Percentiles rank a stretch among this genome's conserved stretches.
Conservation (phyloP, 2,797 vertebrate species). For the Esox lucius region DNA sequence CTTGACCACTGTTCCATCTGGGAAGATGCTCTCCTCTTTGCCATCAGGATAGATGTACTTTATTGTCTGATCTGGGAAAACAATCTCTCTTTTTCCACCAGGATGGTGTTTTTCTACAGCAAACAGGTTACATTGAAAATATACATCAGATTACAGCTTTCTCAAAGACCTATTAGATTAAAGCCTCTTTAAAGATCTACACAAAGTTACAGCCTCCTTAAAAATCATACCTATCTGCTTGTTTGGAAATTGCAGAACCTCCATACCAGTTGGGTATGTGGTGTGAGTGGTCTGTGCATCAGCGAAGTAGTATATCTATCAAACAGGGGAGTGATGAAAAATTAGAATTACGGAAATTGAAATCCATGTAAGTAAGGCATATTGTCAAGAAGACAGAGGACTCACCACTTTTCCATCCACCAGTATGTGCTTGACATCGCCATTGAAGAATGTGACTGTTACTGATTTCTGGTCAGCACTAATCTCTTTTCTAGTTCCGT, state of each 20-base stretch:
- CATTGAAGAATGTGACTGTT: conserved; percentile 65
- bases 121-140: neutral
- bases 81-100: conserved; percentile 69
- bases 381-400: conserved; percentile 10
- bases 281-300: conserved; percentile 67
- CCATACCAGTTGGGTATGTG: conserved; percentile 66
- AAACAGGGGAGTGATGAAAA: neutral
- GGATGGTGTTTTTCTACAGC: conserved; percentile 74
- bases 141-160: neutral
- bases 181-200: too few relatives aligned
- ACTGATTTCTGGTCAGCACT: conserved; percentile 60
- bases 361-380: neutral
- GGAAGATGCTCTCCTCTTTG: conserved; percentile 72
- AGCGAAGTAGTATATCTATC: conserved; percentile 77
- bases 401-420: conserved; percentile 70
- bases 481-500: conserved; percentile 66
- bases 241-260: conserved; percentile 74
- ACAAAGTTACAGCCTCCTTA: too few relatives aligned
- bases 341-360: conserved; percentile 4
- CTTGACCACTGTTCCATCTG: conserved; percentile 72
- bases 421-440: conserved; percentile 71
- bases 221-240: conserved; percentile 75
- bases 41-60: conserved; percentile 59
- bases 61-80: conserved; percentile 76
- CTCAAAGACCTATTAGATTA: too few relatives aligned